A percentile compares a stretch with the other conserved stretches of the same genome.
Conservation (phyloP, 2,113 vertebrate species). For the Anas platyrhynchos region DNA sequence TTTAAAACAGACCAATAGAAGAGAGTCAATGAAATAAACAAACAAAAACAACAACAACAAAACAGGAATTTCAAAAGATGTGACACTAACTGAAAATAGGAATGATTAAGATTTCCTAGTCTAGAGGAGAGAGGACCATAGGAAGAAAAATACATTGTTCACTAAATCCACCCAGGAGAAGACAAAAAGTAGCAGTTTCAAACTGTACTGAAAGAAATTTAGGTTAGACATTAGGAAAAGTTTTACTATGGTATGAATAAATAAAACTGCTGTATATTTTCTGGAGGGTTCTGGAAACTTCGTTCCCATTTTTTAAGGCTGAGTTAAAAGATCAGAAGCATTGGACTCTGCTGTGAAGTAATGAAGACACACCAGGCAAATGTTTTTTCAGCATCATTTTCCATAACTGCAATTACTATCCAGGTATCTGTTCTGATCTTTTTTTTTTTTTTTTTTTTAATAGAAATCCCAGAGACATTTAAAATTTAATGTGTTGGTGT, state of each 20-base stretch:
- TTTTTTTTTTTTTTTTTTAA: background rate
- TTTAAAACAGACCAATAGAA: background rate
- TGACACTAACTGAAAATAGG: background rate
- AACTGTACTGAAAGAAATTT: background rate
- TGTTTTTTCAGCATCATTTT: background rate
- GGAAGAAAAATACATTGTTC: background rate
- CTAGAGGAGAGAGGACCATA: background rate
- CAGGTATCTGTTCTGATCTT: background rate
- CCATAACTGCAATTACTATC: background rate
- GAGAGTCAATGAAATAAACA: background rate
- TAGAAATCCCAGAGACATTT: conserved; percentile 8
- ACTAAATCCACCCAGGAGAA: background rate
- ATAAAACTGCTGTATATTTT: background rate
- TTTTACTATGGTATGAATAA: background rate
- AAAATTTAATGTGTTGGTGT: background rate
- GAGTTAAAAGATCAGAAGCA: background rate
- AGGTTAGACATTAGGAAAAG: background rate
- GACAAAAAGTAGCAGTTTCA: background rate
- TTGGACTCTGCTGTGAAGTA: background rate
- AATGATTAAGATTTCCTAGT: background rate
- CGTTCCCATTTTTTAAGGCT: background rate
- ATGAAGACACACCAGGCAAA: background rate
- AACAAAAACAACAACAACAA: fast-evolving
- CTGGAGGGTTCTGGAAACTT: background rate
- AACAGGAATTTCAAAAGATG: background rate